A percentile compares a stretch with the other conserved stretches of the same genome.
phyloP scores from a whole-genome alignment of 2,888 invertebrate genomes.

The Latrodectus hesperus region DNA sequence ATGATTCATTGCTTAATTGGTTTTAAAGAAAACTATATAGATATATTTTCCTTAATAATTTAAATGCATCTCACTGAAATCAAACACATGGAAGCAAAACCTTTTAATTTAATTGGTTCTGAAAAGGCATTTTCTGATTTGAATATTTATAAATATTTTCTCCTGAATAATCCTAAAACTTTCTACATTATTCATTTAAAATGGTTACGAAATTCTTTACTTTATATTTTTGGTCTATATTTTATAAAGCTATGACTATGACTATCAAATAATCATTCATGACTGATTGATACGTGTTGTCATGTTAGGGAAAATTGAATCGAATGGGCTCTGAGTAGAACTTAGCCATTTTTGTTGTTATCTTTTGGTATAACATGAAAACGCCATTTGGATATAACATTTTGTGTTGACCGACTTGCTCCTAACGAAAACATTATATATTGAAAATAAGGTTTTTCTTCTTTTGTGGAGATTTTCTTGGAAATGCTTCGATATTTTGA shows the following conservation, averaged over 20 bases:
- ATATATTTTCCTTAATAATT: too few species aligned
- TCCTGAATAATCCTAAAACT: too few species aligned
- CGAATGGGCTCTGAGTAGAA: conserved; percentile 31
- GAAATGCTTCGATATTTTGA: too few species aligned
- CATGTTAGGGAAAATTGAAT: conserved; percentile 48
- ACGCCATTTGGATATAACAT: conserved; percentile 57
- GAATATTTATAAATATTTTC: too few species aligned
- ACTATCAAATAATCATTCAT: conserved; percentile 50
- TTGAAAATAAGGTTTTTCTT: conserved; percentile 43
- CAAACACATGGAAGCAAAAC: too few species aligned
- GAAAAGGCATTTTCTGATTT: too few species aligned
- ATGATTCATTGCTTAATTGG: too few species aligned
- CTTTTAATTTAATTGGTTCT: not conserved
- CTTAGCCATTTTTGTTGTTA: conserved; percentile 60
- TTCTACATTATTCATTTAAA: not conserved
- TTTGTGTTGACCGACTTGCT: conserved; percentile 48
- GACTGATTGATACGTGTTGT: conserved; percentile 57
- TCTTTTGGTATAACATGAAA: conserved; percentile 55
- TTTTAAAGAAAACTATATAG: too few species aligned
- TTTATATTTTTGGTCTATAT: too few species aligned
- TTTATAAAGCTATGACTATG: conserved; percentile 17
- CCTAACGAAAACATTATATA: conserved; percentile 44
- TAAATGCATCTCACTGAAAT: too few species aligned
- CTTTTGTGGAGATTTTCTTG: not conserved
- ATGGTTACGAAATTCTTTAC: conserved; percentile 30